Evolutionary conservation across 2,113 vertebrate genomes (phyloP), one percentile per base, ranked within the genome.

Genomic region (Ctenomys sociabilis): DNA sequence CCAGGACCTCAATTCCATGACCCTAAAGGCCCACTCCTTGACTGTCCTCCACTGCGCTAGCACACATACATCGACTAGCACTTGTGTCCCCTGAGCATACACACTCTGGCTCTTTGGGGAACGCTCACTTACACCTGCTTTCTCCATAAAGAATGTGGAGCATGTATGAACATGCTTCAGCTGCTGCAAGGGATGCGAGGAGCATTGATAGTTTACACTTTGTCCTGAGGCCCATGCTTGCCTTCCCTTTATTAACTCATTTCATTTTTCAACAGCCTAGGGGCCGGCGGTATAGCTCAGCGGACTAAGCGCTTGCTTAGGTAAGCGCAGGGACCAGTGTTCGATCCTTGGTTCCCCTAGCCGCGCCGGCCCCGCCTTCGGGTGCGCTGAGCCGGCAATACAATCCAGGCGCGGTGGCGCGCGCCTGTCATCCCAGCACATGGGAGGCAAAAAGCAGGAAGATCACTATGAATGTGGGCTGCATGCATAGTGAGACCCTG

Each of bases 11-110:
- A 68, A 24, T 66, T 57, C 35, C 64, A 59, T 1, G 19, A 89
- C 66, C n/a, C 49, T 63, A 30, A 37, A 92, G 85, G 59, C 66
- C 30, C 85, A 81, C 57, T 86, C 45, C 35, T 28, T 59, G 64
- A 78, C 80, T 59, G 28, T 81, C 32, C 30, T 68, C n/a, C 68
- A 86, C 52, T 45, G 73, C 78, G 89, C n/a, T 5, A 32, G 40
- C 85, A 94, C n/a, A 40, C 88, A 85, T 57, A 93, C 85, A 61
- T 37, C 72, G 43, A 72, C 54, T 75, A 75, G 64, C 89, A 93
- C 77, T 37, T 68, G 16, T 7, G 24, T 86, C 52, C 85, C 93
- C 59, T 81, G 16, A 87, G 59, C 81, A 61, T 73, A 59, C 12
- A 72, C 5, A 17, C 40, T 72, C 40, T 66, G 88, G 57, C 73